phyloP scores from a whole-genome alignment of 2,888 invertebrate genomes.

The Phengaris alcon region DNA sequence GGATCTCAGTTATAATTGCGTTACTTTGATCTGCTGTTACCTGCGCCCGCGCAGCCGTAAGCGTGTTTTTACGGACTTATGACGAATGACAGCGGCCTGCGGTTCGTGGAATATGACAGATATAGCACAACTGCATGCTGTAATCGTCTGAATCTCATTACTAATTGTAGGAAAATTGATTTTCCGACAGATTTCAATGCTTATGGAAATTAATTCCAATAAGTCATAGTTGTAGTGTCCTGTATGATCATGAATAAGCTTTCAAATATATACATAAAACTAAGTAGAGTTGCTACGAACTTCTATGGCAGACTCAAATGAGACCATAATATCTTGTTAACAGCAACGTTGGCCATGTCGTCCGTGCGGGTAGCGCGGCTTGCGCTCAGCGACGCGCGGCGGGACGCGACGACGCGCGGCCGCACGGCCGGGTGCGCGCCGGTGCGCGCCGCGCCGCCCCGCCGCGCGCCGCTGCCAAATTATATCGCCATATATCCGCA shows the following conservation, averaged over 20 bases:
- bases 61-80: background rate
- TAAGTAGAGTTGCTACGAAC: background rate
- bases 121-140: background rate
- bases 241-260: too few relatives aligned
- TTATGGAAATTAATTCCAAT: too few relatives aligned
- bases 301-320: slow-evolving; percentile 32
- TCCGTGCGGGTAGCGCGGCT: too few relatives aligned
- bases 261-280: background rate
- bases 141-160: background rate
- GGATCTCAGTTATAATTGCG: background rate
- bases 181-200: background rate
- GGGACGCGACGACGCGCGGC: slow-evolving; percentile 39
- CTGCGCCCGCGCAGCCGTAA: slow-evolving; percentile 2
- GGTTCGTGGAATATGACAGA: background rate
- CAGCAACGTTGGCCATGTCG: slow-evolving; percentile 43
- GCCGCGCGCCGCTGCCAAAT: slow-evolving; percentile 22
- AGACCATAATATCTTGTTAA: slow-evolving; percentile 41
- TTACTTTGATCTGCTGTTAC: background rate
- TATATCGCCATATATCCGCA: slow-evolving; percentile 8
- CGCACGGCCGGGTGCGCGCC: slow-evolving; percentile 42
- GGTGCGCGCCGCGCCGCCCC: slow-evolving; percentile 38
- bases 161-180: background rate
- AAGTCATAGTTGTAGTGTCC: too few relatives aligned
- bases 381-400: slow-evolving; percentile 34
- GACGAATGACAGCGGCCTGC: background rate